Evolutionary conservation across 2,113 vertebrate species (phyloP), one percentile per base, ranked within the genome.

Genomic region (Prochilodus magdalenae): DNA sequence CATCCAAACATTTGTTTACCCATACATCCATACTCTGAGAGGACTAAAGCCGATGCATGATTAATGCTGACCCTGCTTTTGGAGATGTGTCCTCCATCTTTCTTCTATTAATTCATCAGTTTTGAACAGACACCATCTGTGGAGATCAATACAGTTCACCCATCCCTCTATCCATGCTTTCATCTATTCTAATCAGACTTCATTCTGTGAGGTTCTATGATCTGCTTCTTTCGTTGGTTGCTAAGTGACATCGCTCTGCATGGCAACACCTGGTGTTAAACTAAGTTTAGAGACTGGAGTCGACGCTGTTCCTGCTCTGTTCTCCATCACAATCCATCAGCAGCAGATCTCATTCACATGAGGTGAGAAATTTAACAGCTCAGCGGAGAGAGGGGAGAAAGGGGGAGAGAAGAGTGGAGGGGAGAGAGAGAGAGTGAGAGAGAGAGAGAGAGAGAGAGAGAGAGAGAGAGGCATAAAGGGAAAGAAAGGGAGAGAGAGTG

Each of bases 251-350:
- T 36, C 13, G 30, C 65, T 67, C 65, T 67, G 65, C 65, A 36
- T 67, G 65, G 65, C 65, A 67, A 67, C 65, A 67, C 65, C 65
- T 67, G 65, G 65, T 22, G 18, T 33, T 67, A 36, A 67, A 67
- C 36, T 67, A 67, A 67, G 65, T 33, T 67, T 20, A 67, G 0
- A 67, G 65, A 22, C 22, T 22, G 65, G 65, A 67, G 18, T 30
- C n/a, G 18, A 22, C 8, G 22, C 30, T 22, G 65, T 33, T 30
- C 15, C 18, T 22, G 44, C 24, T 63, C 60, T 29, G 6, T 65
- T 29, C 27, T 65, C 62, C 30, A 36, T 67, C 65, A 22, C 65
- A 67, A 22, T 55, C 29, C 33, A 67, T 67, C 29, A 67, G 7
- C 65, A 29, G 29, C 65, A 67, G 65, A 36, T 67, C 65, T 14